phyloP scores from a whole-genome alignment of 2,888 invertebrate genomes.

The Drosophila siamana region DNA sequence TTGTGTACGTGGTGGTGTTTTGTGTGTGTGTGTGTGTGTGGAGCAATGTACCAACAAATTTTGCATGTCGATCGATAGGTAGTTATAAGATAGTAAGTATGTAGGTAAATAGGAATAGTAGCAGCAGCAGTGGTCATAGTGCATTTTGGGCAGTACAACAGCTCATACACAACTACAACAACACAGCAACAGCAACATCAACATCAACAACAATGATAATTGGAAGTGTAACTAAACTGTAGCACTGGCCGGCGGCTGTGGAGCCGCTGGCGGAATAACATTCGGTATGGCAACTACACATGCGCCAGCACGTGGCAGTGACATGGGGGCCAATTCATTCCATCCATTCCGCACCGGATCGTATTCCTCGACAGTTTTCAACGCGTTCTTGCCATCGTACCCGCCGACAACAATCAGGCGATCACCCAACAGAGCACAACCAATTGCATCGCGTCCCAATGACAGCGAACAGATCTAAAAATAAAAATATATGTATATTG shows the following conservation, averaged over 20 bases:
- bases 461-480: slow-evolving; percentile 90
- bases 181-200: slow-evolving; percentile 21
- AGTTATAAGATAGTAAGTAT: background rate
- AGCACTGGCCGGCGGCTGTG: slow-evolving; percentile 82
- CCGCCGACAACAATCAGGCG: slow-evolving; percentile 93
- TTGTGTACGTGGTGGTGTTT: no score
- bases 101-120: slow-evolving; percentile 38
- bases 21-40: slow-evolving; percentile 9
- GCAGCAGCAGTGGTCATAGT: slow-evolving; percentile 39
- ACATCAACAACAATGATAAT: slow-evolving; percentile 42
- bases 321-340: slow-evolving; percentile 91
- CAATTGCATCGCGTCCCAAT: slow-evolving; percentile 94
- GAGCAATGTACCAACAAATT: slow-evolving; percentile 45
- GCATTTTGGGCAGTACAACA: slow-evolving; percentile 32
- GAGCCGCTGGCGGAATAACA: slow-evolving; percentile 83
- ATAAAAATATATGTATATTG: no score
- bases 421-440: slow-evolving; percentile 93
- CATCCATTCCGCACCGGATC: slow-evolving; percentile 93
- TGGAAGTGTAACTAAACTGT: slow-evolving; percentile 84
- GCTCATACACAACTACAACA: slow-evolving; percentile 44
- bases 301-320: slow-evolving; percentile 94
- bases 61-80: background rate
- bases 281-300: slow-evolving; percentile 91
- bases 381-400: slow-evolving; percentile 95
- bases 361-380: slow-evolving; percentile 95